These are phyloP conservation scores for Leuciscus waleckii DNA, from an alignment of 2,797 vertebrate species.

Conservation along the genomic window DNA sequence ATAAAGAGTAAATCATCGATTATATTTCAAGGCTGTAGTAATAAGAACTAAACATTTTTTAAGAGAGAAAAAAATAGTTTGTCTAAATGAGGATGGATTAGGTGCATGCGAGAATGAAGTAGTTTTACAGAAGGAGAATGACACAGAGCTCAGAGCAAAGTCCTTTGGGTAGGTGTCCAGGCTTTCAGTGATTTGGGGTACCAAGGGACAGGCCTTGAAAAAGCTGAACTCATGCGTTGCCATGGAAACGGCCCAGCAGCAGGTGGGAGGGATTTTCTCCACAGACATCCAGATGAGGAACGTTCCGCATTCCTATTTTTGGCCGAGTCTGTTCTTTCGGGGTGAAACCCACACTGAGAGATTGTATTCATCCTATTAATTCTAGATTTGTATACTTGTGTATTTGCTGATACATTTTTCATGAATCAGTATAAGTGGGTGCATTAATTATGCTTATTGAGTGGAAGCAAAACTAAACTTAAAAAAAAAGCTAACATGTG, in stretches of 20 bases:
- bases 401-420: not conserved
- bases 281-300: conserved; percentile 61
- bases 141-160: conserved; percentile 7
- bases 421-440: not conserved
- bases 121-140: not conserved
- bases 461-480: conserved; percentile 6
- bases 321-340: conserved; percentile 51
- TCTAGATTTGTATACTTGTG: conserved; percentile 9
- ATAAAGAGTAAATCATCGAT: not conserved
- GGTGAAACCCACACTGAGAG: conserved; percentile 45
- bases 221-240: conserved; percentile 60
- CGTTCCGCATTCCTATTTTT: conserved; percentile 64
- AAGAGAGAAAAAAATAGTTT: not conserved
- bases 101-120: not conserved
- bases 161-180: conserved; percentile 30
- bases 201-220: conserved; percentile 51
- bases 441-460: not conserved
- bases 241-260: conserved; percentile 63
- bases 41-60: not conserved
- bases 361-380: conserved; percentile 12
- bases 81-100: not conserved
- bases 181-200: conserved; percentile 44
- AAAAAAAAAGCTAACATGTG: not conserved
- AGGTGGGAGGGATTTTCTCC: conserved; percentile 60
- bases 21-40: not conserved